Conservation (phyloP, 2,888 invertebrate species). For the Pegoplata infirma region DNA sequence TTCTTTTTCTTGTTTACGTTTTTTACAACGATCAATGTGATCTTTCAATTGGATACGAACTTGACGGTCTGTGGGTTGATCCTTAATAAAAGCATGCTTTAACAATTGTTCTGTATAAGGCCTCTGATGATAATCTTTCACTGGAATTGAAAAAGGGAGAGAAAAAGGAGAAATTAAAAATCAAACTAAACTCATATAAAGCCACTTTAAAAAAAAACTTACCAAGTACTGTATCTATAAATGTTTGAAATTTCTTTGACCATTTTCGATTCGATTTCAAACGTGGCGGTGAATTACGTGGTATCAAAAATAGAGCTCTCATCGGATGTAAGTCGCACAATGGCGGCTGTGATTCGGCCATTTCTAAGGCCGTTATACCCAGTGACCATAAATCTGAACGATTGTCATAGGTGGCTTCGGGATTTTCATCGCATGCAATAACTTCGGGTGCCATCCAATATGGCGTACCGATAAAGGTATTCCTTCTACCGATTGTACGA, state of each 20-base stretch:
- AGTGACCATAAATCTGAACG: constrained; percentile 94
- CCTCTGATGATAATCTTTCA: constrained; percentile 99
- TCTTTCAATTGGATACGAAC: constrained; percentile 99
- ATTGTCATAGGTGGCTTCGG: constrained; percentile 99
- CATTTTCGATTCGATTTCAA: constrained; percentile 96
- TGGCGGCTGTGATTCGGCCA: constrained; percentile 99
- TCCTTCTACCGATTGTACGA: constrained; percentile 98
- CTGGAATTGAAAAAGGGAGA: constrained; percentile 74
- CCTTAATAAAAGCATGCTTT: constrained; percentile 98
- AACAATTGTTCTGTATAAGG: constrained; percentile 98
- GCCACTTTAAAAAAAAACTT: too few species aligned
- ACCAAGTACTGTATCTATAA: constrained; percentile 96
- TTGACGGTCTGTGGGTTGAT: constrained; percentile 99
- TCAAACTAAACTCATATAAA: neutral
- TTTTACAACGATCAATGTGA: constrained; percentile 98
- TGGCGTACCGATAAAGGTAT: constrained; percentile 98
- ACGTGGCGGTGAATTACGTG: constrained; percentile 97
- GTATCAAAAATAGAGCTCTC: constrained; percentile 98
- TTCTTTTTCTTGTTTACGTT: constrained; percentile 93
- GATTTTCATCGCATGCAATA: constrained; percentile 99
- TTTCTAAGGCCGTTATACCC: constrained; percentile 99
- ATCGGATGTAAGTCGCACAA: constrained; percentile 99
- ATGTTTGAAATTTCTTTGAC: constrained; percentile 98
- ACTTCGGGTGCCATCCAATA: constrained; percentile 99
- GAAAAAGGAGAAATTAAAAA: neutral